Evolutionary conservation across 1,140 invertebrate genomes (phyloP).

Genomic region (Megathymus violae): DNA sequence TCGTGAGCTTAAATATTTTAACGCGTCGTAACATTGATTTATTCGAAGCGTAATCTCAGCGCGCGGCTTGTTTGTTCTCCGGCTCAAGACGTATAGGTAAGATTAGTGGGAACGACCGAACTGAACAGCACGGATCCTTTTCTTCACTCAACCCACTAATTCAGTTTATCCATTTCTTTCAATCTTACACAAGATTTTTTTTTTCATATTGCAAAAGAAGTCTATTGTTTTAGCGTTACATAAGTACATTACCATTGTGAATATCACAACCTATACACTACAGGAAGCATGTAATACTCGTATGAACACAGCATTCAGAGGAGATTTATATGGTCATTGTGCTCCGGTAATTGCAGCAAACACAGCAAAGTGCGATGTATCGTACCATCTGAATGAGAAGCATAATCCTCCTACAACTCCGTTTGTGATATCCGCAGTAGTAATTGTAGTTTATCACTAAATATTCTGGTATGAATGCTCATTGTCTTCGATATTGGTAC

Average conservation of each 20-base stretch:
- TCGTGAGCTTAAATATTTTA: slow-evolving; percentile 83
- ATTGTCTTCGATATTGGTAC: neutral
- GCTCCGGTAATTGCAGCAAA: slow-evolving; percentile 77
- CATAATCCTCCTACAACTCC: slow-evolving; percentile 60
- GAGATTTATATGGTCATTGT: slow-evolving; percentile 81
- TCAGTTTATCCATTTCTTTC: slow-evolving; percentile 51
- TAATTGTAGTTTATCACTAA: slow-evolving; percentile 39
- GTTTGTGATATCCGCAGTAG: slow-evolving; percentile 39
- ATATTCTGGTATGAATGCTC: slow-evolving; percentile 30
- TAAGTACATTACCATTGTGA: too few species aligned
- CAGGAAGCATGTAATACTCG: slow-evolving; percentile 47
- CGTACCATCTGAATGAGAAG: slow-evolving; percentile 66
- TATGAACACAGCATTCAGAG: slow-evolving; percentile 67
- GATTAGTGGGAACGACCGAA: slow-evolving; percentile 71
- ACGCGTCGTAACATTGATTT: slow-evolving; percentile 83
- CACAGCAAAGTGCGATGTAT: slow-evolving; percentile 72
- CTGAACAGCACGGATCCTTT: slow-evolving; percentile 46
- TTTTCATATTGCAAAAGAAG: too few species aligned
- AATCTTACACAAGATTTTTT: slow-evolving; percentile 29
- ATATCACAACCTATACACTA: too few species aligned
- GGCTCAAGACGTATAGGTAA: slow-evolving; percentile 80
- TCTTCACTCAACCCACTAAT: slow-evolving; percentile 48
- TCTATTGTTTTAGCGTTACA: too few species aligned
- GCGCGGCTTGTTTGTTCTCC: slow-evolving; percentile 81
- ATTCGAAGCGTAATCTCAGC: slow-evolving; percentile 79